A percentile compares a stretch with the other conserved stretches of the same genome.
phyloP scores from a whole-genome alignment of 2,797 vertebrate species.

The Delichon dasypus region DNA sequence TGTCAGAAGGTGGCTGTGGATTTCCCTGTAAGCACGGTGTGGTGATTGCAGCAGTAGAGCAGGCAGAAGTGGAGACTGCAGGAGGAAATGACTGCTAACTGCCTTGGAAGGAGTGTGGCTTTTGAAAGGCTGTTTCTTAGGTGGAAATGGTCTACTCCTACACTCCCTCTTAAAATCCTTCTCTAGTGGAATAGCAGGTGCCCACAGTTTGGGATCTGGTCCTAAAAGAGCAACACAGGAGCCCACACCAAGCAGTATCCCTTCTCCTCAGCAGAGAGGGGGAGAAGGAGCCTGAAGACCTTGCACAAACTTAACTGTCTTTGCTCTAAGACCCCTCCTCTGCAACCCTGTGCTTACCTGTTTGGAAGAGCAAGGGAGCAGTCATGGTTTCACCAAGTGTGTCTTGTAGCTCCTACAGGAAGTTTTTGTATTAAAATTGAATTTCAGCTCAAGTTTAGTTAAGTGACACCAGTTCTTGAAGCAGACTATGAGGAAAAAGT shows the following conservation, averaged over 20 bases:
- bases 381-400: not conserved
- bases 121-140: not conserved
- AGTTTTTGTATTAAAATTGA: not conserved
- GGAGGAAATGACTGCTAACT: not conserved
- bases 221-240: not conserved
- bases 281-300: not conserved
- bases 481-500: not conserved
- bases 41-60: not conserved
- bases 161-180: not conserved
- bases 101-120: not conserved
- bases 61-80: not conserved
- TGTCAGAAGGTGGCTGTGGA: not conserved
- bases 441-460: not conserved
- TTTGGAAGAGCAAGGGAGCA: not conserved
- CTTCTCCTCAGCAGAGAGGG: not conserved
- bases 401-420: not conserved
- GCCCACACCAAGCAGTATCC: not conserved
- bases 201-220: not conserved
- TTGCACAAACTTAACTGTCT: accelerated
- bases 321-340: not conserved
- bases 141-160: not conserved
- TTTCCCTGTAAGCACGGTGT: not conserved
- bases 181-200: not conserved
- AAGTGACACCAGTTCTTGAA: not conserved
- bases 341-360: not conserved